Evolutionary conservation across 2,888 invertebrate genomes (phyloP), one percentile per base, ranked within the genome.

Genomic region (Rhorus exstirpatorius): DNA sequence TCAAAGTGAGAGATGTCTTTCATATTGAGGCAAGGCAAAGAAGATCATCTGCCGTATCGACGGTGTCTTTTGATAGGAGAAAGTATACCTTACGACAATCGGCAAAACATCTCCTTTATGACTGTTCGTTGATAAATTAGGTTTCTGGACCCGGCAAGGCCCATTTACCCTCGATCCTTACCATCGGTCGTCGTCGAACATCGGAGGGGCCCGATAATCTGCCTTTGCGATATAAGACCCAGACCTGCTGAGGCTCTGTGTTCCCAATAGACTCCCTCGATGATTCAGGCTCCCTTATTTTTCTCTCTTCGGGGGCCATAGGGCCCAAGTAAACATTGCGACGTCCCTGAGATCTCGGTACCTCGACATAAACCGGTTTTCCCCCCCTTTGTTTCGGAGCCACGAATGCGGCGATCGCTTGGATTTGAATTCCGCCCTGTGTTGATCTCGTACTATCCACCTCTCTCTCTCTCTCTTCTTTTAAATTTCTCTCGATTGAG

Each of bases 341-440:
- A 72, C 77, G 77, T 38, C 19, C 77, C 81, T 81, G 81, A 60
- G 44, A 24, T 61, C 46, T 10, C n/a, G 7, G 55, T 46, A 14
- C 44, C 53, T 7, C n/a, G 19, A 31, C n/a, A 14, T 7, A 72
- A 81, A 81, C 81, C 81, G 77, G 81, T 81, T 81, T 67, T 51
- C 44, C 60, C 71, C 63, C 60, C 38, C 26, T 49, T 24, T 31
- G n/a, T 60, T 35, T 46, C 31, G 71, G 70, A 24, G 65, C 49
- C 49, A 31, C 12, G 19, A 35, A 61, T 41, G 67, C n/a, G 35
- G 67, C 6, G 6, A 72, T 72, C 77, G 67, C 67, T 81, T 26
- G 77, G 51, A 77, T 72, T 77, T 68, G 67, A 77, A 81, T 81
- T 77, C 72, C 67, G 60, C 72, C 72, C 71, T 53, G 77, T 61